These are phyloP conservation scores for Hippoglossus stenolepis DNA, from an alignment of 2,113 vertebrate species.

Conservation along the genomic window DNA sequence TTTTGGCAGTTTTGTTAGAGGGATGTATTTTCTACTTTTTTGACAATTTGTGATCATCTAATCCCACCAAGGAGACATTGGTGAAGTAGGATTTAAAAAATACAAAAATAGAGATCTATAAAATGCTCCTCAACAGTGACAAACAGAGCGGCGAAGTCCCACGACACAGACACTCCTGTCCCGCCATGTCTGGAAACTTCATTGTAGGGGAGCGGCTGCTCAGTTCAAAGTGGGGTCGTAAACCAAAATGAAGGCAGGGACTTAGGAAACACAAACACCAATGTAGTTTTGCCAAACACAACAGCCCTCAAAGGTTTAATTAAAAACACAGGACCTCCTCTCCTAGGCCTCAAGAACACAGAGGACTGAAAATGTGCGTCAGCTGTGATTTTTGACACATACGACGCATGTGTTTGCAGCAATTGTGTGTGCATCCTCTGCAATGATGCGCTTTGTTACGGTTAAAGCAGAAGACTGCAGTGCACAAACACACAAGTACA, in stretches of 20 bases:
- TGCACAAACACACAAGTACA: background rate
- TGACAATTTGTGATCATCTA: background rate
- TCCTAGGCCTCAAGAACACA: conserved; percentile 28
- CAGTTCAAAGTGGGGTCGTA: conserved; percentile 76
- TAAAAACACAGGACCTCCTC: conserved; percentile 42
- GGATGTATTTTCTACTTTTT: background rate
- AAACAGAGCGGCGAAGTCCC: conserved; percentile 1
- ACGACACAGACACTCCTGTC: conserved; percentile 31
- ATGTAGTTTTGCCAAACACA: conserved; percentile 69
- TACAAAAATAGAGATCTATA: conserved; percentile 3
- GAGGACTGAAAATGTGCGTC: background rate
- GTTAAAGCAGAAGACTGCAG: background rate
- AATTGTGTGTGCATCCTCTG: background rate
- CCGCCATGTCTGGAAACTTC: conserved; percentile 73
- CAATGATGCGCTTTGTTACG: background rate
- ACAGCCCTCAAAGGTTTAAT: conserved; percentile 38
- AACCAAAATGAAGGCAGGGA: conserved; percentile 76
- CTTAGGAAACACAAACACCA: conserved; percentile 77
- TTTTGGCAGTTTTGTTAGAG: background rate
- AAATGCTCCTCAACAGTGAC: conserved; percentile 16
- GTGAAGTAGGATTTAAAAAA: background rate
- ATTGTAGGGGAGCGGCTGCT: conserved; percentile 53
- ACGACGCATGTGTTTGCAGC: background rate
- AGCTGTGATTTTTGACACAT: conserved; percentile 16
- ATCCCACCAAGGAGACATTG: background rate